Evolutionary conservation across 2,888 invertebrate genomes (phyloP).

Genomic region (Spilarctia lutea): DNA sequence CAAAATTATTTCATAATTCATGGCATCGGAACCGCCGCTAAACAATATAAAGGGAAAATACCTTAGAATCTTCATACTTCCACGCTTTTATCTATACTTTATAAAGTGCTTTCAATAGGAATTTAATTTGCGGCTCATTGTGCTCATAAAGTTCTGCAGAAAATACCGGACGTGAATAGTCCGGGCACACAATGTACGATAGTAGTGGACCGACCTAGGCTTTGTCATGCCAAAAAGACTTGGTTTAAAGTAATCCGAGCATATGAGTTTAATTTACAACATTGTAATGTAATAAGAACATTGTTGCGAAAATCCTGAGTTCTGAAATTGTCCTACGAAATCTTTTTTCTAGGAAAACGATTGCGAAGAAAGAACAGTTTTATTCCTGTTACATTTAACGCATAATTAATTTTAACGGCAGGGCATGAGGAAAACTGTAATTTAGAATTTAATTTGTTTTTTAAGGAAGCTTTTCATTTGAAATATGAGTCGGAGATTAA

Average conservation of each 20-base stretch:
- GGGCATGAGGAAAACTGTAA: not conserved
- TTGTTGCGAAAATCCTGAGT: not conserved
- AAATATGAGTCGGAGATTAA: slow-evolving; percentile 4
- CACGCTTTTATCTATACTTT: slow-evolving; percentile 18
- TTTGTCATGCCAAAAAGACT: slow-evolving; percentile 33
- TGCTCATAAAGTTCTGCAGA: slow-evolving; percentile 36
- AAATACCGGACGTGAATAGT: slow-evolving; percentile 42
- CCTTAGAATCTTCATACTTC: slow-evolving; percentile 4
- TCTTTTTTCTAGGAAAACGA: not conserved
- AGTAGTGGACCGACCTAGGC: slow-evolving; percentile 24
- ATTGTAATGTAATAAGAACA: slow-evolving; percentile 6
- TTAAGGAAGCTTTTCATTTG: slow-evolving; percentile 1
- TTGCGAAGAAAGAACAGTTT: slow-evolving; percentile 3
- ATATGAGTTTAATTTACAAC: not conserved
- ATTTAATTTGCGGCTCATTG: slow-evolving; percentile 34
- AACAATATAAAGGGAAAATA: slow-evolving; percentile 12
- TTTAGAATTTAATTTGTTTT: slow-evolving; percentile 10
- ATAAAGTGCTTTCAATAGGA: slow-evolving; percentile 22
- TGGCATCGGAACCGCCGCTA: not conserved
- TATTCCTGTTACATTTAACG: slow-evolving; percentile 14
- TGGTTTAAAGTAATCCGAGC: slow-evolving; percentile 19
- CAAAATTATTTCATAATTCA: not conserved
- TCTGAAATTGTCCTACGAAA: not conserved
- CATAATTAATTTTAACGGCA: slow-evolving; percentile 33
- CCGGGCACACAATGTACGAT: slow-evolving; percentile 26